phyloP scores from a whole-genome alignment of 2,888 invertebrate genomes.

The Cartodere bifasciata region DNA sequence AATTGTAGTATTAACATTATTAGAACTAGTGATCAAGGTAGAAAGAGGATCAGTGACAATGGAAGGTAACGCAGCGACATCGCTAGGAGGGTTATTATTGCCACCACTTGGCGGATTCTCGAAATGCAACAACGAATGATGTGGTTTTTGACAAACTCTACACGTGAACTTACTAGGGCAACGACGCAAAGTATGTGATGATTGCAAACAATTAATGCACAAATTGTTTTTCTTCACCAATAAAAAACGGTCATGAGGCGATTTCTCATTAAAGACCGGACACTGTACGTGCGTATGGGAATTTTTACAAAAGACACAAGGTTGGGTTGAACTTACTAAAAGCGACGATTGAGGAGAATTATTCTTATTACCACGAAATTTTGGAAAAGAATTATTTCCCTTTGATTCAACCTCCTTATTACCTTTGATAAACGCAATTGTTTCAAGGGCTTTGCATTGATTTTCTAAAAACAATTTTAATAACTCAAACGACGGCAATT shows the following conservation, averaged over 20 bases:
- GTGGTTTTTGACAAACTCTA: neutral
- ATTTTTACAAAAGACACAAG: neutral
- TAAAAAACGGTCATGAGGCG: neutral
- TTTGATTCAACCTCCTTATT: neutral
- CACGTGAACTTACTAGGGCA: neutral
- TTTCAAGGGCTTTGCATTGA: neutral
- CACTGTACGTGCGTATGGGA: neutral
- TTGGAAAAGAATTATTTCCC: neutral
- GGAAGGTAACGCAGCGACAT: too few species aligned
- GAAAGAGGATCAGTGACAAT: too few species aligned
- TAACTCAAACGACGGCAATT: neutral
- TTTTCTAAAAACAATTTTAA: neutral
- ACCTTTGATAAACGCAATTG: conserved; percentile 1
- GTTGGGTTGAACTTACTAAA: neutral
- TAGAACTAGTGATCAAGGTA: too few species aligned
- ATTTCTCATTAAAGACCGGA: neutral
- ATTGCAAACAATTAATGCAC: conserved; percentile 1
- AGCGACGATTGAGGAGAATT: too few species aligned
- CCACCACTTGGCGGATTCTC: neutral
- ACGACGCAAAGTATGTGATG: conserved; percentile 2
- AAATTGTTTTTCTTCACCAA: conserved; percentile 1
- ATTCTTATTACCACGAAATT: too few species aligned
- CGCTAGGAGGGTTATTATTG: too few species aligned
- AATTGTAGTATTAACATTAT: too few species aligned
- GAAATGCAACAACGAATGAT: conserved; percentile 1